Evolutionary conservation across 2,797 vertebrate genomes (phyloP).

Genomic region (Gallinago solitaria): DNA sequence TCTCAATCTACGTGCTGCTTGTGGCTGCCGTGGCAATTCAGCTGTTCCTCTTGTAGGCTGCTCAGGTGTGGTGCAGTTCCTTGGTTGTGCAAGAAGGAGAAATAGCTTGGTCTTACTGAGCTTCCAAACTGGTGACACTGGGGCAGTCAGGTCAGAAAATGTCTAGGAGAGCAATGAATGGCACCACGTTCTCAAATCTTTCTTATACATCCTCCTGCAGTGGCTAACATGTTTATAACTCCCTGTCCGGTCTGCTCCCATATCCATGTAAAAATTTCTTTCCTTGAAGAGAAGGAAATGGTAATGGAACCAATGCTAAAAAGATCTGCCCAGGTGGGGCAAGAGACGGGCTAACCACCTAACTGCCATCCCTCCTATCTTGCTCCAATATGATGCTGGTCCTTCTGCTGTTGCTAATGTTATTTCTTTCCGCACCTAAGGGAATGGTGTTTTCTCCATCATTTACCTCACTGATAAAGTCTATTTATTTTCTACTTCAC

Average conservation of each 20-base stretch:
- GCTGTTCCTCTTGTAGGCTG: fast-evolving
- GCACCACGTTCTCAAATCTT: background rate
- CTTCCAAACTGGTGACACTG: background rate
- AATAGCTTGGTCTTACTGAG: background rate
- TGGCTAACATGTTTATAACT: background rate
- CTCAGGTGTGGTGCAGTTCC: background rate
- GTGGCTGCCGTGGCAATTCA: background rate
- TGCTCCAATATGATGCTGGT: background rate
- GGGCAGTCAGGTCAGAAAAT: background rate
- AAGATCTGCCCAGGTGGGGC: background rate
- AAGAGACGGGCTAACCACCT: background rate
- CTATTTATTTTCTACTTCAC: slow-evolving; percentile 26
- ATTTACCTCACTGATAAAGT: slow-evolving; percentile 1
- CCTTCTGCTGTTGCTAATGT: background rate
- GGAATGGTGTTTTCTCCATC: background rate
- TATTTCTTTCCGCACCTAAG: background rate
- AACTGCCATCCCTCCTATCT: background rate
- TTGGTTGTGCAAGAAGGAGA: background rate
- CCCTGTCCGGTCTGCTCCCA: background rate
- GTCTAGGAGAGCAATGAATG: background rate
- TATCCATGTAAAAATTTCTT: background rate
- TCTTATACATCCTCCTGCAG: background rate
- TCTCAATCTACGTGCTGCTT: background rate
- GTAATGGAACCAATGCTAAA: background rate
- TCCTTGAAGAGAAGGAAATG: background rate